Base-by-base conservation (phyloP, 2,113 vertebrate genomes). In the Cricetomys ansorgei region DNA sequence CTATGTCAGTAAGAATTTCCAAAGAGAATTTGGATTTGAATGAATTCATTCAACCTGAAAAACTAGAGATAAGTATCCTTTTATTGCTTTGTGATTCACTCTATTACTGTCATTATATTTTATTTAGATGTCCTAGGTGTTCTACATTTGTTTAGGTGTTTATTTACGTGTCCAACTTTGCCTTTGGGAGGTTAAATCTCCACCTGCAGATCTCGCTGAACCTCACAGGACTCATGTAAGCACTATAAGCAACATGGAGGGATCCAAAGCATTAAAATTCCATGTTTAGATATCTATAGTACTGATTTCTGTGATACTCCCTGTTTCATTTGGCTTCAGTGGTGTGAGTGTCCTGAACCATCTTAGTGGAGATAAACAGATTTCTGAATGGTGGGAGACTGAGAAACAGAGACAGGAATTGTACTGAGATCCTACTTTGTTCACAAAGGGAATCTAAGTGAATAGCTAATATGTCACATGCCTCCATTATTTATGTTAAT, bases 41-140 rank as follows among this genome's bases (percentile, higher is more conserved):
- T 13, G 70, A 62, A 15, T 89, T 64, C 29, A 67, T 21, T 70
- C 1, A 50, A 19, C 0, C 15, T 15, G 34, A 67, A n/a, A 48
- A 86, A 23, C 23, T 59, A 15, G 0, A 43, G 1, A 11, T 81
- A 8, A 96, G 40, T 31, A 57, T 83, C 19, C 55, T 85, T 81
- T 1, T 27, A 4, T 29, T 83, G 2, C 88, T 92, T 81, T 64
- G 37, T n/a, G 17, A 85, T 7, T 69, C 45, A 76, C 84, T 27
- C 73, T 62, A 10, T 3, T 29, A 37, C 0, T 67, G 29, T 19
- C 13, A 75, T 67, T 45, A 45, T 50, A 37, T 29, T 31, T 85
- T 75, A 64, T 64, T 95, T n/a, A n/a, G n/a, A n/a, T n/a, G n/a
- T 93, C 48, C 17, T 88, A 21, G 23, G 25, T 86, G 31, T 29